These are phyloP conservation scores for Ochropacha duplaris DNA, from an alignment of 2,888 invertebrate species.

Conservation along the genomic window DNA sequence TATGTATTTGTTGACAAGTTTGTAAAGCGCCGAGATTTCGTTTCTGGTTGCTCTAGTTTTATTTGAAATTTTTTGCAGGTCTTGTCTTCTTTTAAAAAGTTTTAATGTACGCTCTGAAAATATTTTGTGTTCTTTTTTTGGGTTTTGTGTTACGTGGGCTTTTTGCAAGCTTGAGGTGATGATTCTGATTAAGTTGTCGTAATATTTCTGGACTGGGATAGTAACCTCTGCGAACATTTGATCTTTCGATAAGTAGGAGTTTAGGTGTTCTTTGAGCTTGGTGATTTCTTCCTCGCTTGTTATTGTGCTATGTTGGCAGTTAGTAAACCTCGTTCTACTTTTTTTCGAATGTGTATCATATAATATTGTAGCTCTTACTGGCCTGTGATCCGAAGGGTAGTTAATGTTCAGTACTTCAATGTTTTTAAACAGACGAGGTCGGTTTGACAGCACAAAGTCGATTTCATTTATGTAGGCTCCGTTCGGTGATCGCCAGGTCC, in stretches of 20 bases:
- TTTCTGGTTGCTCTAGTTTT: conserved; percentile 16
- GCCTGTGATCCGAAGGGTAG: too few relatives aligned
- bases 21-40: background rate
- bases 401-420: too few relatives aligned
- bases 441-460: conserved; percentile 23
- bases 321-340: background rate
- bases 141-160: background rate
- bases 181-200: conserved; percentile 15
- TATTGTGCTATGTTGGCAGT: background rate
- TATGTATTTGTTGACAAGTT: background rate
- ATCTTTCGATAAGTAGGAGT: background rate
- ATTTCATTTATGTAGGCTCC: conserved; percentile 22
- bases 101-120: conserved; percentile 9
- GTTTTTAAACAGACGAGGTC: conserved; percentile 12
- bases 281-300: conserved; percentile 13
- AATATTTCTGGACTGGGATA: conserved; percentile 14
- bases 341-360: background rate
- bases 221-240: too few relatives aligned
- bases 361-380: background rate
- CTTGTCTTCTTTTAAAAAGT: conserved; percentile 15
- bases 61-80: conserved; percentile 13
- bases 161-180: conserved; percentile 12
- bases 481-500: conserved; percentile 12
- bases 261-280: conserved; percentile 11
- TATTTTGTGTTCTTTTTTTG: too few relatives aligned